Evolutionary conservation across 1,140 invertebrate genomes (phyloP).

Genomic region (Pogonus chalceus): DNA sequence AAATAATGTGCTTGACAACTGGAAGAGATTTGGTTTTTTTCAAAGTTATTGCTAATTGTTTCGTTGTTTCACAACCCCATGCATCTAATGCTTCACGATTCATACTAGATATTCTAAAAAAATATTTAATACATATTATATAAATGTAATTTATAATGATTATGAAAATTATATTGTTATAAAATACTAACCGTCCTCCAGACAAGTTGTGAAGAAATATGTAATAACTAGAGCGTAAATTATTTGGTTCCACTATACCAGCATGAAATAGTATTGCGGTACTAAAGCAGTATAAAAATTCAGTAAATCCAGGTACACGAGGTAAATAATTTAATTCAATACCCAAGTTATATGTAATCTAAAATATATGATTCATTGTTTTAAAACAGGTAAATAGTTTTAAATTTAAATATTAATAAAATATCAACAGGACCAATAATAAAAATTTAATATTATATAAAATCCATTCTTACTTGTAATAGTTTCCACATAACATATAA

Average conservation of each 20-base stretch:
- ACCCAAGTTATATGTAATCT: slow-evolving; percentile 52
- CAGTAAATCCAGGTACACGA: slow-evolving; percentile 48
- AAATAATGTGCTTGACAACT: background rate
- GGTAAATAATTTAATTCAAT: slow-evolving; percentile 46
- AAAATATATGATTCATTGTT: slow-evolving; percentile 25
- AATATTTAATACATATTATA: no score
- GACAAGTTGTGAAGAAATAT: slow-evolving; percentile 69
- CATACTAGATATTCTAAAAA: slow-evolving; percentile 46
- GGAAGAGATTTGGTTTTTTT: slow-evolving; percentile 23
- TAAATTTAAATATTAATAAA: slow-evolving; percentile 5
- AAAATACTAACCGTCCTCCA: slow-evolving; percentile 50
- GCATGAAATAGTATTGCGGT: slow-evolving; percentile 72
- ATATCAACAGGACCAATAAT: background rate
- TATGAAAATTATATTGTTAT: background rate
- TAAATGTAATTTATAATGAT: slow-evolving; percentile 24
- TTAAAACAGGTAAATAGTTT: slow-evolving; percentile 7
- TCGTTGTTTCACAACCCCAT: slow-evolving; percentile 43
- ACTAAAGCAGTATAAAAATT: slow-evolving; percentile 66
- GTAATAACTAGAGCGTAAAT: slow-evolving; percentile 72
- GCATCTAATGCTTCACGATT: slow-evolving; percentile 43
- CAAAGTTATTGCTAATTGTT: slow-evolving; percentile 37
- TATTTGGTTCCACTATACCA: slow-evolving; percentile 67
- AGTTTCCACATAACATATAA: slow-evolving; percentile 64
- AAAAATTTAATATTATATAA: background rate
- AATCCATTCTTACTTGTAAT: slow-evolving; percentile 51